Base-by-base conservation (phyloP, 2,113 vertebrate species). In the Aplodontia rufa region DNA sequence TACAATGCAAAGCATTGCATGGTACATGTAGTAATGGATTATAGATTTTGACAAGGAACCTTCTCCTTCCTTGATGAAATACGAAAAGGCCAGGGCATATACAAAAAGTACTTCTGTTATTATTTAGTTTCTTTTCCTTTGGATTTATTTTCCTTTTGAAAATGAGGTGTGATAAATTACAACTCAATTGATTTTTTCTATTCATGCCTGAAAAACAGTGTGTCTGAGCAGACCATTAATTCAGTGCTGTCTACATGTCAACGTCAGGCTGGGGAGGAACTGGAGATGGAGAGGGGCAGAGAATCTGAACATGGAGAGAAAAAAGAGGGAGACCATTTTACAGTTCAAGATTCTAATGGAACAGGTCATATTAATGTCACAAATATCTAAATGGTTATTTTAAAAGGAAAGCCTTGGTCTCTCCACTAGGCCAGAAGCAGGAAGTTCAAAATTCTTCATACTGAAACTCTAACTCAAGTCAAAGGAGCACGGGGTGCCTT, bases 121-220 rank as follows among this genome's bases (percentile, higher is more conserved):
- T 55, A 4, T 74, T 6, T n/a, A 49, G 26, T 87, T 69, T 64
- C 3, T 55, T 94, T 97, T 90, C 81, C 76, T 95, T 87, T 4
- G 6, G 14, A 64, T 87, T 68, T 69, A 42, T 72, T 86, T 85
- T 90, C 64, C 60, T 49, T 51, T 93, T 91, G 8, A 75, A 85
- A 91, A 89, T 88, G 60, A 86, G 35, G 85, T 93, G 71, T 88
- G 58, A 47, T 37, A 22, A 94, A 55, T 81, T 90, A 62, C 5
- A n/a, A 45, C 72, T 87, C 71, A 93, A 11, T 76, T 84, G 13
- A 87, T 53, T 82, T 62, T 93, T 90, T 80, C 87, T 90, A 45
- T 76, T 84, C 75, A 42, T 78, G n/a, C n/a, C 32, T 92, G 37
- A 92, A 93, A 95, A 82, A 51, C 78, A 83, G 74, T 62, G 42